Base-by-base conservation (phyloP, 2,888 invertebrate genomes). In the Macaria liturata region DNA sequence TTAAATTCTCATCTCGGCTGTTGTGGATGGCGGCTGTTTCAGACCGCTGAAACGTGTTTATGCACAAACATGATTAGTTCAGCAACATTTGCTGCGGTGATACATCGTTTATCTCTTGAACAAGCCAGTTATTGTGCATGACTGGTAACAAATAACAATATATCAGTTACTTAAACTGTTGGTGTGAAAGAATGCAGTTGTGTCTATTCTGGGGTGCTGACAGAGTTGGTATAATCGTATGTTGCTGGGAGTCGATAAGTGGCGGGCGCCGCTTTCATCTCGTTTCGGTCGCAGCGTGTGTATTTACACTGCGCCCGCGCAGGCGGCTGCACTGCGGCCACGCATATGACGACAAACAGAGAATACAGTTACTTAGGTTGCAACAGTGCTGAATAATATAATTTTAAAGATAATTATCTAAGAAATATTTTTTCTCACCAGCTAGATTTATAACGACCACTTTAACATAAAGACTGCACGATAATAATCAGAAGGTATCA, bases 251-350 rank as follows among this genome's bases (percentile, higher is more conserved):
- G 81, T 79, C 81, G 88, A 89, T 91, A 91, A 91, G 91, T 90
- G 86, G 83, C 74, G 72, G 68, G 85, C 84, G 84, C 83, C 81
- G 82, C 91, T 90, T 88, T 88, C 89, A 88, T 88, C 87, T 89
- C 75, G 68, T 74, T 69, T 70, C 69, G 62, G 66, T 68, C 71
- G 69, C 69, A 71, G 79, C 78, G 78, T 81, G 77, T 78, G 78
- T 86, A 80, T 86, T 83, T 84, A 85, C 84, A 77, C 78, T 78
- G 71, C 67, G 72, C 64, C 64, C 71, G 71, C 72, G 72, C 71
- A 66, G 67, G 71, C 71, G 74, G 67, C 70, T 71, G 69, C 70
- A 45, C 66, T 78, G 80, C 81, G 78, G 69, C 74, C 65, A 78
- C 78, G 75, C 80, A 55, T 43, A 31, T 32, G 32, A 55, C 34